Evolutionary conservation across 2,888 invertebrate species (phyloP), one percentile per base, ranked within the genome.

Genomic region (Drosophila siamana): DNA sequence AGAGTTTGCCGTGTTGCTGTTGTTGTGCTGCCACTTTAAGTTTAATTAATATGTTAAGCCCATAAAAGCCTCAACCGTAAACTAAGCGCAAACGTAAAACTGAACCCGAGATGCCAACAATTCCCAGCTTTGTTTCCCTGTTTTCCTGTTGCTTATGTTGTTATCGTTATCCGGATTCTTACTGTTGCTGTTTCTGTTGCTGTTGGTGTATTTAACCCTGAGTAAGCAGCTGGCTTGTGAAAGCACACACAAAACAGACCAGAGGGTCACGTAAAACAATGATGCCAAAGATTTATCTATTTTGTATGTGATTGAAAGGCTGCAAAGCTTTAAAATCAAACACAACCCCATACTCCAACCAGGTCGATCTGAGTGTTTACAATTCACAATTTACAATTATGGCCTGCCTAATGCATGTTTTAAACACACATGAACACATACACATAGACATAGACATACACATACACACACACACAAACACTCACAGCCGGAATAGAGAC

Each of bases 11-110:
- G 44, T 69, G 77, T 67, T 74, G 74, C n/a, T 74, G 73, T 28
- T 33, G 33, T 36, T 11, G 4, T 36, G 36, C 65, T 74, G 74
- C 75, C 71, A 80, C 74, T 83, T 78, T 55, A 84, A 86, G 68
- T 85, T 86, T 86, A 86, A 86, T 86, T 86, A 86, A 85, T 87
- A 86, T 77, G 80, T 82, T 82, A 80, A 87, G 78, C 85, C 76
- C 72, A 66, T 76, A 69, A 76, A 74, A 80, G 72, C 78, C 62
- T 57, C 69, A 69, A 69, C 72, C 62, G 70, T 71, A n/a, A n/a
- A n/a, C n/a, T n/a, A n/a, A n/a, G n/a, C n/a, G n/a, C 69, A 69
- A 69, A 70, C 62, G 70, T 71, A 38, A 13, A 52, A 41, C 13
- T 15, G 7, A 62, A 68, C 51, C 74, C 60, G 28, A 69, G 44